These are phyloP conservation scores for Lethocerus indicus DNA, from an alignment of 1,140 invertebrate species.

Conservation along the genomic window DNA sequence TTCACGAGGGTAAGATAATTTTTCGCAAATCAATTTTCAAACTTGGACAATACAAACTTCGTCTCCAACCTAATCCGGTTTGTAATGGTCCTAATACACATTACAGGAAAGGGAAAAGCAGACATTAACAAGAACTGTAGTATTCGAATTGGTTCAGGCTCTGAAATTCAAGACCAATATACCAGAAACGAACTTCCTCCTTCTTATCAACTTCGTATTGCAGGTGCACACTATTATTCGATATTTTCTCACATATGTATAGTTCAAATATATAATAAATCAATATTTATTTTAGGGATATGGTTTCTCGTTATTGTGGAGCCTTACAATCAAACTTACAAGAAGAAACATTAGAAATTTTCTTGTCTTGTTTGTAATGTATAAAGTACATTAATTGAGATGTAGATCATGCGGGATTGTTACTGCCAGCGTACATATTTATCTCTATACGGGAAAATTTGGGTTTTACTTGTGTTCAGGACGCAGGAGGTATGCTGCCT, in stretches of 20 bases:
- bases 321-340: too few species aligned
- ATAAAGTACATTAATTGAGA: too few species aligned
- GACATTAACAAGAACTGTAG: conserved; percentile 71
- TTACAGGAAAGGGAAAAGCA: conserved; percentile 82
- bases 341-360: too few species aligned
- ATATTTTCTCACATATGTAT: not conserved
- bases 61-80: too few species aligned
- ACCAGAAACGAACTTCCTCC: conserved; percentile 84
- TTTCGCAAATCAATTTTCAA: not conserved
- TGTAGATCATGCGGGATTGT: too few species aligned
- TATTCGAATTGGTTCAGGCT: conserved; percentile 87
- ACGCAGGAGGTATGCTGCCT: conserved; percentile 60
- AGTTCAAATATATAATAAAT: not conserved
- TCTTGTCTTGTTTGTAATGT: too few species aligned
- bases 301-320: too few species aligned
- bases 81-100: conserved; percentile 3
- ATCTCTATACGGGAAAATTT: too few species aligned
- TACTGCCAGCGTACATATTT: too few species aligned
- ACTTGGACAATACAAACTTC: too few species aligned
- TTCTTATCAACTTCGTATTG: conserved; percentile 74
- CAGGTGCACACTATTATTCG: conserved; percentile 37
- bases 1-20: conserved; percentile 46
- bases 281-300: too few species aligned
- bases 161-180: conserved; percentile 88
- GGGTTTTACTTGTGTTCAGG: conserved; percentile 32